Conservation (phyloP, 2,113 vertebrate genomes). For the Crypturellus undulatus region DNA sequence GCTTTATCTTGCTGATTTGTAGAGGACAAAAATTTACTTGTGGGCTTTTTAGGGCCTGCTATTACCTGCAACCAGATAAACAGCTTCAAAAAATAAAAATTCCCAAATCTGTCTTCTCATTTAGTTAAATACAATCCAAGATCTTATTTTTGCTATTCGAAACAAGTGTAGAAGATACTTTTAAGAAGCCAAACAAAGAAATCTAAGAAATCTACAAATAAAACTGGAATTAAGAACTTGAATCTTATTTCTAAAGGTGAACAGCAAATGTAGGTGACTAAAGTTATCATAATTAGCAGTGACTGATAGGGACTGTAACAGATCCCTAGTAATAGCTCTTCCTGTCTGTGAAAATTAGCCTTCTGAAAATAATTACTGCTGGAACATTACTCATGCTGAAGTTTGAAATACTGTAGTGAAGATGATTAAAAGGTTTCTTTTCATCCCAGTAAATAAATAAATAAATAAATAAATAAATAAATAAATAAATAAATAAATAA, state of each 20-base stretch:
- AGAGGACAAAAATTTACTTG: background rate
- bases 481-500: background rate
- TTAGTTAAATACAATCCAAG: background rate
- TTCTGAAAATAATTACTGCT: background rate
- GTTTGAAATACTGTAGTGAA: background rate
- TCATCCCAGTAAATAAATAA: background rate
- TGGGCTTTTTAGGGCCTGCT: background rate
- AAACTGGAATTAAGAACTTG: background rate
- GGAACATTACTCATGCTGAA: background rate
- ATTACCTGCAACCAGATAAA: background rate
- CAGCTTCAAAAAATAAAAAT: background rate
- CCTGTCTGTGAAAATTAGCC: background rate
- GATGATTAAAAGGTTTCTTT: background rate
- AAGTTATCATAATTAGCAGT: background rate
- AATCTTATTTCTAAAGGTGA: slow-evolving; percentile 3
- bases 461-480: background rate
- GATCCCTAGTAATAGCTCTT: background rate
- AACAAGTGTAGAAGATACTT: background rate
- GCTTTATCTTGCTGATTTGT: background rate
- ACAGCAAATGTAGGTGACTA: background rate
- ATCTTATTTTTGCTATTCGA: background rate
- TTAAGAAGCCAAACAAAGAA: background rate
- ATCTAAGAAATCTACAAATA: background rate
- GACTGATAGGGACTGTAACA: background rate
- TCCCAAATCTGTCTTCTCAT: background rate